These are phyloP conservation scores for Sitophilus oryzae DNA, from an alignment of 1,140 invertebrate species.

Conservation along the genomic window DNA sequence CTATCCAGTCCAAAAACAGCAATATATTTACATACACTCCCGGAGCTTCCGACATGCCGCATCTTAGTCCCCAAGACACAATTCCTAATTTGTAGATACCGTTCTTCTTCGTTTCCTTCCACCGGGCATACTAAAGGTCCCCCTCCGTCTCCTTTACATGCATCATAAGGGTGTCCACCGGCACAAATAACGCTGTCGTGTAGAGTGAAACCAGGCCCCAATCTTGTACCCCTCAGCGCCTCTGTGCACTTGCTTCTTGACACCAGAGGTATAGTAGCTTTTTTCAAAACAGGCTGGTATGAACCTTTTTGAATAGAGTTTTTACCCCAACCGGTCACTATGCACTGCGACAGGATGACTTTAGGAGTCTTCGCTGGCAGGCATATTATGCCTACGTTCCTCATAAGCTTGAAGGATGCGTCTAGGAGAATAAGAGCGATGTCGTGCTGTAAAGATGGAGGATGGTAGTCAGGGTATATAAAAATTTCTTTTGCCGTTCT, in stretches of 20 bases:
- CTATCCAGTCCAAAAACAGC: constrained; percentile 66
- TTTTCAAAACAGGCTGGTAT: constrained; percentile 51
- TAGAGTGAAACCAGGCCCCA: constrained; percentile 57
- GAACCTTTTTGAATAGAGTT: constrained; percentile 48
- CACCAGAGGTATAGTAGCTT: constrained; percentile 58
- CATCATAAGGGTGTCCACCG: constrained; percentile 60
- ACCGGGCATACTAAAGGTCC: constrained; percentile 60
- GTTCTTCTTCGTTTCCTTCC: constrained; percentile 24
- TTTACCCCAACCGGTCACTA: constrained; percentile 63
- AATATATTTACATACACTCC: constrained; percentile 71
- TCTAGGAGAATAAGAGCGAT: constrained; percentile 61
- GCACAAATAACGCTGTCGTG: constrained; percentile 67
- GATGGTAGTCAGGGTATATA: too few relatives aligned
- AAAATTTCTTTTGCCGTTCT: too few relatives aligned
- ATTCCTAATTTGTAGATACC: constrained; percentile 57
- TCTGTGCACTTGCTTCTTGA: constrained; percentile 50
- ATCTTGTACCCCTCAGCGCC: constrained; percentile 51
- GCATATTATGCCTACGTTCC: constrained; percentile 50
- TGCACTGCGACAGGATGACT: constrained; percentile 43
- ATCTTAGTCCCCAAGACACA: constrained; percentile 66
- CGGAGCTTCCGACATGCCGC: constrained; percentile 53
- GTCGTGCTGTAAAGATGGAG: constrained; percentile 57
- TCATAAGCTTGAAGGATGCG: constrained; percentile 48
- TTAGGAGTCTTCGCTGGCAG: constrained; percentile 38
- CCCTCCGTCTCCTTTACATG: constrained; percentile 60